Percentiles rank a stretch among this genome's conserved stretches.
Conservation (phyloP, 2,888 invertebrate genomes). For the Panopea generosa region DNA sequence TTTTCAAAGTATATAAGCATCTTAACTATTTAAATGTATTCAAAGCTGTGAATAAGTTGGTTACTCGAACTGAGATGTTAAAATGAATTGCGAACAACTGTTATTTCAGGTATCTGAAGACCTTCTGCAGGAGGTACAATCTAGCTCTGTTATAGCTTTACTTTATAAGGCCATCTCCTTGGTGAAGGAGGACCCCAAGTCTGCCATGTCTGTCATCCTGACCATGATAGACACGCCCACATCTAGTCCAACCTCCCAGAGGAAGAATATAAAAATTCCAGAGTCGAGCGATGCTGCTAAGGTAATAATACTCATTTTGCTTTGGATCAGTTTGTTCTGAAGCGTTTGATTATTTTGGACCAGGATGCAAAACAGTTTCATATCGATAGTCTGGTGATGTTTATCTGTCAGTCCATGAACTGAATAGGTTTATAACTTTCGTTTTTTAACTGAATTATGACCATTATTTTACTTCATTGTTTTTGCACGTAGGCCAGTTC, state of each 20-base stretch:
- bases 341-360: not conserved
- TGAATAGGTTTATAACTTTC: no score
- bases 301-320: slow-evolving; percentile 21
- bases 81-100: no score
- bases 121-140: slow-evolving; percentile 91
- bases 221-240: slow-evolving; percentile 73
- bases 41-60: no score
- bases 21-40: no score
- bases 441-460: no score
- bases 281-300: slow-evolving; percentile 63
- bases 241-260: slow-evolving; percentile 73
- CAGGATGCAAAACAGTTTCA: not conserved
- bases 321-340: not conserved
- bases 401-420: no score
- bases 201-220: slow-evolving; percentile 71
- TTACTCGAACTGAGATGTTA: no score
- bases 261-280: slow-evolving; percentile 59
- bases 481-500: no score
- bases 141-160: slow-evolving; percentile 91
- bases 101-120: slow-evolving; percentile 90
- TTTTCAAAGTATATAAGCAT: no score
- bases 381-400: no score
- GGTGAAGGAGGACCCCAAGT: slow-evolving; percentile 91
- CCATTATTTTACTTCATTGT: no score
- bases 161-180: slow-evolving; percentile 94